Evolutionary conservation across 2,113 vertebrate genomes (phyloP).

Genomic region (Bagarius yarrelli): DNA sequence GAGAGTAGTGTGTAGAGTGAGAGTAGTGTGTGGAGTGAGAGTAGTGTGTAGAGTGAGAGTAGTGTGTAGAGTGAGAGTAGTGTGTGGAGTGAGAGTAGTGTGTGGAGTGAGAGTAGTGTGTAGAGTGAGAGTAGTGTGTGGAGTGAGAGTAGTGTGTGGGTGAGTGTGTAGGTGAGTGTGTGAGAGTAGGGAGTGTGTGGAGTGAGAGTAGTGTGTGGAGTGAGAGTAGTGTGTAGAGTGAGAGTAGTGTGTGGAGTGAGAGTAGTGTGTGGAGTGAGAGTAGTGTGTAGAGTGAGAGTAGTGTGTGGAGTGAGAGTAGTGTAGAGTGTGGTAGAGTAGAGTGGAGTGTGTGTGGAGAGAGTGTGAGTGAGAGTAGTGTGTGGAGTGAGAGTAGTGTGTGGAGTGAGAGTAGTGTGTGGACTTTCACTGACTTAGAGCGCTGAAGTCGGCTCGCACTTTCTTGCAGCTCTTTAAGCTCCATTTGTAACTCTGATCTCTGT

Average conservation of each 20-base stretch:
- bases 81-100: too few species aligned
- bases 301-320: not conserved
- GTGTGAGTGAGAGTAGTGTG: not conserved
- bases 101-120: too few species aligned
- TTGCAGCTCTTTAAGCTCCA: slow-evolving; percentile 69
- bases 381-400: not conserved
- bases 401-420: not conserved
- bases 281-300: not conserved
- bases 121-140: too few species aligned
- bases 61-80: too few species aligned
- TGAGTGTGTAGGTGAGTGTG: too few species aligned
- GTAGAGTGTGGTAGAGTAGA: not conserved
- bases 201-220: too few species aligned
- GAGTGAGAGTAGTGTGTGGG: too few species aligned
- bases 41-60: not conserved
- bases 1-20: not conserved
- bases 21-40: not conserved
- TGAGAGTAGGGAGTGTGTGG: too few species aligned
- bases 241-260: not conserved
- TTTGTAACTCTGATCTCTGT: slow-evolving; percentile 69
- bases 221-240: not conserved
- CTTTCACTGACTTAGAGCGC: slow-evolving; percentile 62
- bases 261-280: not conserved
- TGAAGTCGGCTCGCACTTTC: slow-evolving; percentile 56
- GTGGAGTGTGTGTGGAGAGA: too few species aligned